Evolutionary conservation across 2,113 vertebrate genomes (phyloP).

Genomic region (Platysteira castanea): DNA sequence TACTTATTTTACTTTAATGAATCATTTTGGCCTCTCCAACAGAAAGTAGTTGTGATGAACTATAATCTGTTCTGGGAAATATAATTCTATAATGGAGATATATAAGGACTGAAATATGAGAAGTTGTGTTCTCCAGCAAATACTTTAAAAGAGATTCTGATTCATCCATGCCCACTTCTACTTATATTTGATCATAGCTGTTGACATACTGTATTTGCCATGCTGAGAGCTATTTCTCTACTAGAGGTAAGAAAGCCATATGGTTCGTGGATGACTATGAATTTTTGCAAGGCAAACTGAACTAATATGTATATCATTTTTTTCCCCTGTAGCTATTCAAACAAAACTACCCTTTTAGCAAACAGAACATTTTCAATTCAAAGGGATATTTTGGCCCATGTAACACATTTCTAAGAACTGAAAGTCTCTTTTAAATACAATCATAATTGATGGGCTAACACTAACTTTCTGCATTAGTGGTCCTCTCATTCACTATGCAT

Average conservation of each 20-base stretch:
- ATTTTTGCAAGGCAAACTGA: conserved; percentile 18
- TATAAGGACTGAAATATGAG: conserved; percentile 7
- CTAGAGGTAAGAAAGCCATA: conserved; percentile 45
- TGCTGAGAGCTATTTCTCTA: conserved; percentile 34
- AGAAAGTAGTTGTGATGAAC: conserved; percentile 39
- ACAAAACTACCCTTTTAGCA: neutral
- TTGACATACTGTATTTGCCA: conserved; percentile 35
- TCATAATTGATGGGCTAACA: neutral
- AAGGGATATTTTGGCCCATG: neutral
- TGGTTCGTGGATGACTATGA: conserved; percentile 40
- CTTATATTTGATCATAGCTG: conserved; percentile 54
- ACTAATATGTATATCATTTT: neutral
- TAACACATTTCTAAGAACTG: neutral
- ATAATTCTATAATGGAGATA: conserved; percentile 15
- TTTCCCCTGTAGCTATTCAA: neutral
- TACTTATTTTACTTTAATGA: conserved; percentile 56
- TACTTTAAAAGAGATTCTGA: conserved; percentile 38
- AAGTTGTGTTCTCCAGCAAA: neutral
- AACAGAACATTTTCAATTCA: neutral
- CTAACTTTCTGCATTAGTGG: neutral
- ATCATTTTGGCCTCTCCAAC: conserved; percentile 36
- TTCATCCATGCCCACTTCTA: conserved; percentile 46
- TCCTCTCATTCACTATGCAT: neutral
- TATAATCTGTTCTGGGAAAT: neutral
- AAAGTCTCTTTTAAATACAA: neutral